Evolutionary conservation across 2,888 invertebrate species (phyloP), one percentile per base, ranked within the genome.

Genomic region (Orthonychiurus folsomi): DNA sequence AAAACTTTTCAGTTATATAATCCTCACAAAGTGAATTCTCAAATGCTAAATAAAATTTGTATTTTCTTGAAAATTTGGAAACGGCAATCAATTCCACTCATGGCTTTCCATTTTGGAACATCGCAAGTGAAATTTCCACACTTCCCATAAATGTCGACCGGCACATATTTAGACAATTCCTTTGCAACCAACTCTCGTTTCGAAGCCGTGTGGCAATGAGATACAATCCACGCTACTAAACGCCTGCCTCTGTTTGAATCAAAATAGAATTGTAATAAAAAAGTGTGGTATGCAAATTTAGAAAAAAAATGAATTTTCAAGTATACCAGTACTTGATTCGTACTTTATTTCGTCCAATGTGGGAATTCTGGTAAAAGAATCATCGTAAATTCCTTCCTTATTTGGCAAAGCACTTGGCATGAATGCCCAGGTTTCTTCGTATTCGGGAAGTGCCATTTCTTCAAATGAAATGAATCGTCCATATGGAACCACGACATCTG

Each of bases 1-100:
- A 74, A n/a, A 73, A 70, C 65, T 74, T 74, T 50, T 74, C 74
- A 0, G 74, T 74, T 9, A 74, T 62, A 64, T 74, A 74, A 57
- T 74, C 74, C 25, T 57, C 61, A 54, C 74, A 74, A 25, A 73
- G 63, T 2, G 73, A 73, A 61, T 74, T 74, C 54, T 74, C 74
- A 56, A 74, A 73, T 1, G 74, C 70, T 9, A 74, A 55, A 57
- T 73, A 74, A 61, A 74, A 74, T 59, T 74, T 74, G 63, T 74
- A 74, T 20, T 71, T 65, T 27, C n/a, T 47, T 3, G 9, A 20
- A 52, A 12, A 52, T 20, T 3, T 9, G 24, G n/a, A 21, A 21
- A 9, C 52, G 52, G 21, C 56, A 24, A 57, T 25, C 12, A 28
- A 25, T 2, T 5, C 27, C 24, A 15, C 27, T 18, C 61, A 61